phyloP scores from a whole-genome alignment of 2,797 vertebrate species.

The Poeciliopsis presidionis region DNA sequence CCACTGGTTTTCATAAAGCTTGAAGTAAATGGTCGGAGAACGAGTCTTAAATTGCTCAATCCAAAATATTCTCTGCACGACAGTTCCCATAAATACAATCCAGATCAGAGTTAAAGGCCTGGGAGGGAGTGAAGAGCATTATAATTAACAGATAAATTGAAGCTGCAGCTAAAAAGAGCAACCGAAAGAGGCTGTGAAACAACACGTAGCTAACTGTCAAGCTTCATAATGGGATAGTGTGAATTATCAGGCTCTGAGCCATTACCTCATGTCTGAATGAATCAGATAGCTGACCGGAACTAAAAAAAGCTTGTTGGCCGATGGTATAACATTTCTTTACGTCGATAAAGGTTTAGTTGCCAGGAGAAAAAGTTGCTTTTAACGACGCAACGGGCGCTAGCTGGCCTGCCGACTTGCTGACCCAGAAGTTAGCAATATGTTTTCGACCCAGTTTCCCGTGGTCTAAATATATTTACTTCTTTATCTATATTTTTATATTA shows the following conservation, averaged over 20 bases:
- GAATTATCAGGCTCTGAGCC: slow-evolving; percentile 6
- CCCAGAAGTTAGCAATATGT: too few relatives aligned
- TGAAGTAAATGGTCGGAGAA: slow-evolving; percentile 24
- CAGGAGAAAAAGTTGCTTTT: neutral
- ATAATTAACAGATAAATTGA: slow-evolving; percentile 1
- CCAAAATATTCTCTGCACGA: slow-evolving; percentile 18
- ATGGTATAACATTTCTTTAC: neutral
- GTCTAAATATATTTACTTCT: too few relatives aligned
- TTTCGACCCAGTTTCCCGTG: too few relatives aligned
- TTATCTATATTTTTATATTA: too few relatives aligned
- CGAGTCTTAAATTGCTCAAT: slow-evolving; percentile 16
- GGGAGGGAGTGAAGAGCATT: neutral
- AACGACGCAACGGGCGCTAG: too few relatives aligned
- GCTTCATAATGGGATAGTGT: neutral
- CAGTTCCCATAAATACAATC: slow-evolving; percentile 8
- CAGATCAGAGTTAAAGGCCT: slow-evolving; percentile 10
- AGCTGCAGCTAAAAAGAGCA: neutral
- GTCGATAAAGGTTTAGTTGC: neutral
- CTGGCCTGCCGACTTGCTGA: too few relatives aligned
- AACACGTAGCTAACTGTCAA: neutral
- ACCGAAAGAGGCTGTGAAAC: neutral
- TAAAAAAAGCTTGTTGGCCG: neutral
- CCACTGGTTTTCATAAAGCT: slow-evolving; percentile 17
- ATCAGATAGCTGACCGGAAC: slow-evolving; percentile 12
- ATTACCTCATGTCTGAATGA: slow-evolving; percentile 9